Evolutionary conservation across 2,797 vertebrate genomes (phyloP), one percentile per base, ranked within the genome.

Genomic region (Etheostoma perlongum): DNA sequence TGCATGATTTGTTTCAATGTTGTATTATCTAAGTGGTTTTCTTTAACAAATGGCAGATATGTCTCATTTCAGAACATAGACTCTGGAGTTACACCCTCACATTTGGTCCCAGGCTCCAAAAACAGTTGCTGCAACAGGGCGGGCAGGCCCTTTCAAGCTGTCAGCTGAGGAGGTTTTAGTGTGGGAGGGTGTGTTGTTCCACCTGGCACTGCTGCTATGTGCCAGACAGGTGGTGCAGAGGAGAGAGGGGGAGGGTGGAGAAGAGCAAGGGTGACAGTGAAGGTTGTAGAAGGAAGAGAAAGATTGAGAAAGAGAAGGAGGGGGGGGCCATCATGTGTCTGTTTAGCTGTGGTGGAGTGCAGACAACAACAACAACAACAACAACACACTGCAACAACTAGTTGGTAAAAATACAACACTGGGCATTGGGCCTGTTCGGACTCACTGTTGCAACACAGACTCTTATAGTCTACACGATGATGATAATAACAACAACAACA

Each of bases 201-300:
- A 93, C 90, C 91, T 92, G 93, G 83, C 87, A 74, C 80, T 85
- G 84, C 83, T 72, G 86, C 83, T 76, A 89, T 91, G 85, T 91
- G 90, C 77, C 89, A 92, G 91, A 93, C 93, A 92, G 92, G 92
- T 93, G 93, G 91, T 84, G 90, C 67, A 72, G 85, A 77, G 72
- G 85, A 86, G 84, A 63, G 73, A 76, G 30, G n/a, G 48, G 40
- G 42, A 47, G 18, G 10, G 25, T 4, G 36, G 21, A 13, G 30
- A 18, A 16, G 49, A 42, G n/a, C 3, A 46, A n/a, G 36, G 30
- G 27, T 0, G 54, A 12, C 67, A 21, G 44, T 25, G 62, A 49
- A 49, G 54, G 53, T 14, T 61, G 63, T 46, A 74, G 65, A 36
- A 23, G 25, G 19, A 51, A n/a, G n/a, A 76, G 63, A 33, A 54